Evolutionary conservation across 2,888 invertebrate species (phyloP).

Genomic region (Allacma fusca): DNA sequence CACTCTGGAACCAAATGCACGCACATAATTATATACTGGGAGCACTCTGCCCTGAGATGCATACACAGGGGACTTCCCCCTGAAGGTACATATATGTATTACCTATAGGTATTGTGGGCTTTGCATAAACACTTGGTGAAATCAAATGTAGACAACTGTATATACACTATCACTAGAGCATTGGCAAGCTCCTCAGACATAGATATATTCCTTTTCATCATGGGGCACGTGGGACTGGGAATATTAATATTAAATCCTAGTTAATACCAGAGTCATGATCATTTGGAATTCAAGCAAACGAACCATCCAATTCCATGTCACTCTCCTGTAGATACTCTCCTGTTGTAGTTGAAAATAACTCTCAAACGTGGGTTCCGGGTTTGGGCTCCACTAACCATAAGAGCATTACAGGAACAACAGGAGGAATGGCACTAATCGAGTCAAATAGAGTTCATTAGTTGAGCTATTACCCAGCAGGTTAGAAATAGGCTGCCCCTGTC

Average conservation of each 20-base stretch:
- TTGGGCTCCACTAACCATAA: no score
- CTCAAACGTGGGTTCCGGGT: background rate
- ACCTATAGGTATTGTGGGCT: no score
- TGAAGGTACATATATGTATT: no score
- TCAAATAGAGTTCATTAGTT: constrained; percentile 56
- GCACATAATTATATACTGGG: no score
- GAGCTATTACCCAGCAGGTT: constrained; percentile 47
- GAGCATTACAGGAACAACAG: background rate
- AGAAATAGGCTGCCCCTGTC: constrained; percentile 21
- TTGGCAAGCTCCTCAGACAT: no score
- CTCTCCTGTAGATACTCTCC: background rate
- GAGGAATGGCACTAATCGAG: background rate
- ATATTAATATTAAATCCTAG: constrained; percentile 26
- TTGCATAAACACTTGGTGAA: no score
- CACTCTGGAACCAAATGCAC: no score
- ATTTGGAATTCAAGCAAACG: background rate
- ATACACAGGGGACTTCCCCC: no score
- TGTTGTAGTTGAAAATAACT: background rate
- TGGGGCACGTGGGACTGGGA: background rate
- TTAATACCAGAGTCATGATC: constrained; percentile 19
- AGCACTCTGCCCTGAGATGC: no score
- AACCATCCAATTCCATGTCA: background rate
- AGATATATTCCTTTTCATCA: constrained; percentile 5
- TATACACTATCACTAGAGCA: no score
- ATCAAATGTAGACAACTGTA: no score